Conservation (phyloP, 2,113 vertebrate species). For the Meriones unguiculatus region DNA sequence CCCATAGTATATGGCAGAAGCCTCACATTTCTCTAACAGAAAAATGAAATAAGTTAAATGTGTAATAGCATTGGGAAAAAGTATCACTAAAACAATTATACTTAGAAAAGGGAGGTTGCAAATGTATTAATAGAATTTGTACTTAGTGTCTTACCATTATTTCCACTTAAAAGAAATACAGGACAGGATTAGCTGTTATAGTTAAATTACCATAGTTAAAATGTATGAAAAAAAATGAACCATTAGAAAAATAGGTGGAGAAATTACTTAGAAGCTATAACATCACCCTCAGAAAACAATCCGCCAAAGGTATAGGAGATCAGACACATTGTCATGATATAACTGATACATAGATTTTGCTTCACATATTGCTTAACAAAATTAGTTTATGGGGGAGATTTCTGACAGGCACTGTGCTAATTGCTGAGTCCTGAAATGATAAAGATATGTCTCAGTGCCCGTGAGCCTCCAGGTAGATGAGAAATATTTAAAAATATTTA, state of each 20-base stretch:
- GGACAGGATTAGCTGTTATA: constrained; percentile 10
- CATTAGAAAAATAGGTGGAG: background rate
- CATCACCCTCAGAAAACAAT: constrained; percentile 37
- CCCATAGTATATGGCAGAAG: constrained; percentile 46
- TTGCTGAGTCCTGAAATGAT: constrained; percentile 41
- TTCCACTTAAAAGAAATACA: constrained; percentile 42
- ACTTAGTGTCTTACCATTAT: constrained; percentile 44
- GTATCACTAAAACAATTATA: background rate
- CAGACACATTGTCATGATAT: constrained; percentile 26
- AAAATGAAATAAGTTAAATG: constrained; percentile 51
- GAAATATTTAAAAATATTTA: constrained; percentile 42
- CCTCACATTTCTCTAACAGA: constrained; percentile 40
- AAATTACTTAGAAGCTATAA: background rate
- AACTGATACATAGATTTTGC: constrained; percentile 47
- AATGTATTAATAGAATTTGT: background rate
- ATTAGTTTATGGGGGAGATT: constrained; percentile 26
- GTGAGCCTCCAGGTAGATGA: constrained; percentile 34
- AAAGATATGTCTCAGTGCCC: background rate
- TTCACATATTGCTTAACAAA: constrained; percentile 14
- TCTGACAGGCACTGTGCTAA: constrained; percentile 5
- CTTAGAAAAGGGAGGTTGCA: background rate
- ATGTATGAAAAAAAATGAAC: background rate
- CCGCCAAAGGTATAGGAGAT: constrained; percentile 35
- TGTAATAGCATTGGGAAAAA: constrained; percentile 4
- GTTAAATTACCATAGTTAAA: background rate